Conservation (phyloP, 2,113 vertebrate species). For the Tretioscincus oriximinensis region DNA sequence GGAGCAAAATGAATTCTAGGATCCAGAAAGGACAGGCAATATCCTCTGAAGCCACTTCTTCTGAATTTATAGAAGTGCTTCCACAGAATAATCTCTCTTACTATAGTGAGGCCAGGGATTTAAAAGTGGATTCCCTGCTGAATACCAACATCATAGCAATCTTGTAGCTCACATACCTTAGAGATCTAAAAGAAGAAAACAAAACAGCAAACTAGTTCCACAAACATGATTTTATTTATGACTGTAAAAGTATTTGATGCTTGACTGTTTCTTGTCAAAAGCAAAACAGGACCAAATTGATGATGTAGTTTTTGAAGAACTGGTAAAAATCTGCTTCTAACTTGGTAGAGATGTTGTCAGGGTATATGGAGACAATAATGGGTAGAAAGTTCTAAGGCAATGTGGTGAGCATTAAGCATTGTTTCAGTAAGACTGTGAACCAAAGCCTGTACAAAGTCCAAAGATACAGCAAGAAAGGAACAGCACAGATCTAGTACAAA, state of each 20-base stretch:
- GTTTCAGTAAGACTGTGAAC: background rate
- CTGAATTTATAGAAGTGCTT: background rate
- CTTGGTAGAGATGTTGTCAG: background rate
- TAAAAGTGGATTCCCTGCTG: slow-evolving; percentile 1
- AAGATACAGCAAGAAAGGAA: background rate
- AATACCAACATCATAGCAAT: slow-evolving; percentile 14
- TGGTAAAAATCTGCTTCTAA: background rate
- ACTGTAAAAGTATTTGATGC: background rate
- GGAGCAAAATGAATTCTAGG: background rate
- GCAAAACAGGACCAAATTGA: background rate
- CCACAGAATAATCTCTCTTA: background rate
- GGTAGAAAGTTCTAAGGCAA: background rate
- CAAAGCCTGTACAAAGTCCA: background rate
- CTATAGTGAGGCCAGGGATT: background rate
- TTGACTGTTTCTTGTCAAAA: background rate
- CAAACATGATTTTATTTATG: background rate
- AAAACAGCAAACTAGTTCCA: background rate
- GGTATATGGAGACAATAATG: background rate
- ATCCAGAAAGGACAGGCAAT: background rate
- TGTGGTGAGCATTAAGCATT: background rate
- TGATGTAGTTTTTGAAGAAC: background rate
- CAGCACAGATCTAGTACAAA: background rate
- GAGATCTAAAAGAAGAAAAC: slow-evolving; percentile 22
- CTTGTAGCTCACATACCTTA: slow-evolving; percentile 30
- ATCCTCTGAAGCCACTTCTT: background rate